phyloP scores from a whole-genome alignment of 2,888 invertebrate genomes.

The Drosophila diplacantha region DNA sequence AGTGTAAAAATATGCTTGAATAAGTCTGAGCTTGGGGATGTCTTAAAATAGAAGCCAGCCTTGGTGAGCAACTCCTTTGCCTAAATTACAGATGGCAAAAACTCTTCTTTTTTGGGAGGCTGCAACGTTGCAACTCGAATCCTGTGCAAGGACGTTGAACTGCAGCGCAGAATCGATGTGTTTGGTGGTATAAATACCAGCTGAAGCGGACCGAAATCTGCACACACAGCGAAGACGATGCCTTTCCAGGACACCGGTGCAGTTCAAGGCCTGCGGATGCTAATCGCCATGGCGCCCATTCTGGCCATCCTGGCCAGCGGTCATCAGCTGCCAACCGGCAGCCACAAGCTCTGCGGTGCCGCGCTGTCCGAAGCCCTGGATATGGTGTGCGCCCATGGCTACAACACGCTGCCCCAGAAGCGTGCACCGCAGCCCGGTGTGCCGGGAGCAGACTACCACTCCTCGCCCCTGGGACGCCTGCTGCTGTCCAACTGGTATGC shows the following conservation, averaged over 20 bases:
- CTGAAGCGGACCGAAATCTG: slow-evolving; percentile 29
- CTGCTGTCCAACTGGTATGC: slow-evolving; percentile 56
- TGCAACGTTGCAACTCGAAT: slow-evolving; percentile 7
- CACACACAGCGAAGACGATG: slow-evolving; percentile 46
- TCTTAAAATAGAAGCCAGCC: slow-evolving; percentile 11
- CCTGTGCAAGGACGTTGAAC: slow-evolving; percentile 62
- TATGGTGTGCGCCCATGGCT: slow-evolving; percentile 58
- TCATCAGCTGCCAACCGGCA: slow-evolving; percentile 44
- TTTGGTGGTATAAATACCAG: slow-evolving; percentile 54
- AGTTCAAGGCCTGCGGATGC: slow-evolving; percentile 28
- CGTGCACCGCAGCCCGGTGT: slow-evolving; percentile 2
- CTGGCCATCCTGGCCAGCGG: slow-evolving; percentile 24
- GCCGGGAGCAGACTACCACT: slow-evolving; percentile 12
- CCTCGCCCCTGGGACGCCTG: slow-evolving; percentile 42
- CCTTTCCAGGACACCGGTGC: slow-evolving; percentile 41
- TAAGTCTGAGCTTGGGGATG: not conserved
- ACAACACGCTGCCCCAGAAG: slow-evolving; percentile 46
- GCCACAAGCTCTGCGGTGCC: slow-evolving; percentile 63
- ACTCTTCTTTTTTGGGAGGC: not conserved
- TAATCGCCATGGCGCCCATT: slow-evolving; percentile 15
- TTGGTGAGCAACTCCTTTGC: not conserved
- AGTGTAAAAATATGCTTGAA: not conserved
- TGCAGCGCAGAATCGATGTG: slow-evolving; percentile 1
- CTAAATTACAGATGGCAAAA: slow-evolving; percentile 9
- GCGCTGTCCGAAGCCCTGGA: slow-evolving; percentile 56